Base-by-base conservation (phyloP, 2,888 invertebrate species). In the Zaprionus bogoriensis region DNA sequence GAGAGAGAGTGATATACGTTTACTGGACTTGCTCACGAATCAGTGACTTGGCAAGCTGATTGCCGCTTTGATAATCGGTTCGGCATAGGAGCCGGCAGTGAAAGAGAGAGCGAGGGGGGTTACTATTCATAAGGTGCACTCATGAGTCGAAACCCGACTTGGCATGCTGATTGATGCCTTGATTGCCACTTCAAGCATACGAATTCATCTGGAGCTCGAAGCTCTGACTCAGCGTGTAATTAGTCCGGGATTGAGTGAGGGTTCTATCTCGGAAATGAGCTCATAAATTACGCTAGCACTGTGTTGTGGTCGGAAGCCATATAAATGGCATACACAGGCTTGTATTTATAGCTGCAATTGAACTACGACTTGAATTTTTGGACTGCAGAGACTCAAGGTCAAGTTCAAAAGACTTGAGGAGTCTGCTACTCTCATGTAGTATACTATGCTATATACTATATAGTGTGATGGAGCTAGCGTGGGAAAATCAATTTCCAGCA, bases 161-260 rank as follows among this genome's bases (percentile, higher is more conserved):
- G 57, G 44, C 63, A 54, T 30, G 52, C 67, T 75, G 86, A 85
- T 78, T 85, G 85, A 80, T 75, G 62, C 47, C 52, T 78, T 75
- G 71, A 82, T 82, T 82, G 70, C 52, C 57, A 32, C 48, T 47
- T 44, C 52, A 61, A 59, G 60, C 66, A 65, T 62, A 65, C 36
- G 36, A 42, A 66, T 53, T 17, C 42, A 60, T n/a, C n/a, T n/a
- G n/a, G n/a, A n/a, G 28, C 23, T 25, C 3, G 62, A 23, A 57
- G 52, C 45, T 60, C 65, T 82, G 80, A 81, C 57, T 81, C 80
- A 81, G 50, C 10, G 12, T 52, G 61, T 76, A 85, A 85, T 81
- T 85, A 78, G 71, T 50, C 42, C 54, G 58, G 69, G 76, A 82
- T 70, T 59, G 67, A 30, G 67, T 70, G 79, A 23, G 48, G 54